These are phyloP conservation scores for Aptenodytes patagonicus DNA, from an alignment of 2,113 vertebrate genomes.

Conservation along the genomic window DNA sequence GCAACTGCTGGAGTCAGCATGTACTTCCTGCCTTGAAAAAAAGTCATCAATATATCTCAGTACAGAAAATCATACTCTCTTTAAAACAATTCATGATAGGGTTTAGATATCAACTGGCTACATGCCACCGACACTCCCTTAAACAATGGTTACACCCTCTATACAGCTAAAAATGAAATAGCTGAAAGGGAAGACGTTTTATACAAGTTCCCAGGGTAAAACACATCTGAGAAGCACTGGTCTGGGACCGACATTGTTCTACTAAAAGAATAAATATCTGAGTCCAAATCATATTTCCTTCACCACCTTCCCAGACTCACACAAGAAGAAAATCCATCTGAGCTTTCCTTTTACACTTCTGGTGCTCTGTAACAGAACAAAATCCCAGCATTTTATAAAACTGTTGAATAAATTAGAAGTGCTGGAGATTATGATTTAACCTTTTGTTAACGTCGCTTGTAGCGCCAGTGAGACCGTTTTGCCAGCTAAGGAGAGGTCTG, in stretches of 20 bases:
- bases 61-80: background rate
- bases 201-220: conserved; percentile 65
- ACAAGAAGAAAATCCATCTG: conserved; percentile 52
- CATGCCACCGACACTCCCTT: background rate
- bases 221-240: conserved; percentile 6
- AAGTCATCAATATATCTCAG: background rate
- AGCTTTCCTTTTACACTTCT: conserved; percentile 8
- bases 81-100: background rate
- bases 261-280: conserved; percentile 52
- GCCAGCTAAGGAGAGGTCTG: background rate
- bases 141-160: conserved; percentile 42
- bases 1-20: conserved; percentile 17
- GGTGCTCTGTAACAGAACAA: background rate
- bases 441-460: background rate
- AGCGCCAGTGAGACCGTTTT: background rate
- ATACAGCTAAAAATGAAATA: conserved; percentile 37
- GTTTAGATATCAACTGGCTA: background rate
- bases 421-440: background rate
- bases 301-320: conserved; percentile 23
- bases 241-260: conserved; percentile 65
- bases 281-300: conserved; percentile 62
- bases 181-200: conserved; percentile 48
- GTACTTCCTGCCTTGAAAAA: conserved; percentile 33
- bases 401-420: background rate
- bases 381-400: background rate